Evolutionary conservation across 1,140 invertebrate species (phyloP), one percentile per base, ranked within the genome.

Genomic region (Bombus consobrinus): DNA sequence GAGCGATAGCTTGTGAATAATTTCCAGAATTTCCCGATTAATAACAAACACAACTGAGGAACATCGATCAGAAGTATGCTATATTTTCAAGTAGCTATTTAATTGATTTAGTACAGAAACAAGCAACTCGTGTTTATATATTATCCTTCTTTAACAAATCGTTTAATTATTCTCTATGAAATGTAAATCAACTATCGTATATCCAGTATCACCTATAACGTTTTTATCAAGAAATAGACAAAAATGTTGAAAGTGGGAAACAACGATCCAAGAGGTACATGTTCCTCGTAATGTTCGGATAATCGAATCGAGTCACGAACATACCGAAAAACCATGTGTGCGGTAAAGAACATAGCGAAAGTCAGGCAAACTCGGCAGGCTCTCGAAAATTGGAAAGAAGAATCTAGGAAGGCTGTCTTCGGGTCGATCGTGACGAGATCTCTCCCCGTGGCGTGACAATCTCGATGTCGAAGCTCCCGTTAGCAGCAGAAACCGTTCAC

Each of bases 391-490:
- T 47, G n/a, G 28, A 25, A 68, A 37, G 68, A 79, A n/a, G 71
- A 71, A 47, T 43, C 18, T 47, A 74, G 84, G 78, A 75, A 85
- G 69, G 59, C 68, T 81, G 62, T 69, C 32, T 66, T 25, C 43
- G 71, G 78, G 84, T 81, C 78, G 84, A 74, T 85, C 84, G 84
- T 85, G 84, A 73, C 78, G 59, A 66, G 71, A 85, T 85, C 84
- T 73, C 76, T 47, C 57, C n/a, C 15, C 28, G 41, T 85, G 83
- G 87, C 83, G 69, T 89, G 87, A 89, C 87, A 86, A 89, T 77
- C 83, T 69, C 75, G 83, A 88, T 89, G 83, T 88, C 85, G 76
- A 41, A 34, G 79, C 83, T 89, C 66, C 87, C 75, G 75, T 86
- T 89, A 86, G 57, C 74, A 66, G 71, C 41, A 32, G 41, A 47